These are phyloP conservation scores for Himantopus leucocephalus DNA, from an alignment of 2,113 vertebrate genomes.

Conservation along the genomic window DNA sequence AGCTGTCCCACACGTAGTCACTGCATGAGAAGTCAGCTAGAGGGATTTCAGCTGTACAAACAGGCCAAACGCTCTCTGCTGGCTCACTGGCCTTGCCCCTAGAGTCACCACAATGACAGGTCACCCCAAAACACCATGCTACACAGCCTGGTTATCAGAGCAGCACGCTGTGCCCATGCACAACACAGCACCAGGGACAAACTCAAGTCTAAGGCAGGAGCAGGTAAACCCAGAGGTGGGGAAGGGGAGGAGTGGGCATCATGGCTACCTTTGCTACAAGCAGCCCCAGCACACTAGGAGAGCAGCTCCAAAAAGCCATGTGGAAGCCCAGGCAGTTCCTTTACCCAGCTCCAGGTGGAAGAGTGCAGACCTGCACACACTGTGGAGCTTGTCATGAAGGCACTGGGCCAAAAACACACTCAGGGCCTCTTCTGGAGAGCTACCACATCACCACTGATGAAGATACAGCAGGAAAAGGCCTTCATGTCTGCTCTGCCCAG, in stretches of 20 bases:
- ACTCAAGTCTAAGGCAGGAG: background rate
- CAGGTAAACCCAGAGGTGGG: background rate
- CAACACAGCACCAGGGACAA: background rate
- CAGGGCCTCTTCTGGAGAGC: background rate
- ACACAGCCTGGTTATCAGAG: too few species aligned
- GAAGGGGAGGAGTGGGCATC: background rate
- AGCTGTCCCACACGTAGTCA: background rate
- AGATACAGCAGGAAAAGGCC: background rate
- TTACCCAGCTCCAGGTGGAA: background rate
- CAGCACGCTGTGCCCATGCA: background rate
- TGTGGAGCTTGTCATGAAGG: background rate
- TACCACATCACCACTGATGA: background rate
- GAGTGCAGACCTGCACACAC: fast-evolving
- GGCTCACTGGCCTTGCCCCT: background rate
- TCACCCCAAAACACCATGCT: background rate
- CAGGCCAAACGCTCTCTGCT: background rate
- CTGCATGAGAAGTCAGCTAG: fast-evolving
- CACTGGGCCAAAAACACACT: fast-evolving
- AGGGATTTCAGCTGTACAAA: background rate
- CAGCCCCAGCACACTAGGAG: background rate
- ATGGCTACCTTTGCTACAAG: background rate
- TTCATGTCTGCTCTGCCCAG: background rate
- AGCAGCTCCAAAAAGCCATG: background rate
- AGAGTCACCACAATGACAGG: fast-evolving
- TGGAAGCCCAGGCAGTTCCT: background rate